Evolutionary conservation across 2,888 invertebrate species (phyloP), one percentile per base, ranked within the genome.

Genomic region (Caprella mutica): DNA sequence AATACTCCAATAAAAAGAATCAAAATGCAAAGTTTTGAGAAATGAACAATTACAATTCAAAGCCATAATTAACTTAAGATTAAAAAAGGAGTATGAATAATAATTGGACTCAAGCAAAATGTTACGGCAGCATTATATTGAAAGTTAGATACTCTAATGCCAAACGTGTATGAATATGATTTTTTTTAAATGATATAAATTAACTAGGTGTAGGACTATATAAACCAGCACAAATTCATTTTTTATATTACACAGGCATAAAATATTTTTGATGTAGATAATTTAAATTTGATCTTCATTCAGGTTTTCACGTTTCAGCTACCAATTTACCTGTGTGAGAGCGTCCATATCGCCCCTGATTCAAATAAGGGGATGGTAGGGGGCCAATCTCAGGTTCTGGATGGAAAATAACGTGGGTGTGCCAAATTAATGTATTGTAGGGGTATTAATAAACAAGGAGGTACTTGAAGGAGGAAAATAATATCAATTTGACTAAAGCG

Each of bases 341-440:
- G 48, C 17, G 30, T 27, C 48, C 48, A 48, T 48, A 48, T 48
- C 48, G 30, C n/a, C 48, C 48, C 27, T 27, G 30, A 19, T 27
- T 30, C 30, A 48, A 48, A 30, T 48, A 48, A 19, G 54, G 43
- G 43, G 30, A 54, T 26, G 54, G 42, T 30, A 54, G 29, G 30
- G 54, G 39, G 54, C 54, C 54, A 39, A 54, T 54, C 19, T 43
- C 54, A 26, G 54, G 54, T 24, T 54, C 54, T 54, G 54, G 43
- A 5, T 5, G 19, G 14, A 14, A 3, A 50, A 21, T n/a, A 17
- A 40, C 9, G 39, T 39, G 39, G 19, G 39, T 6, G 12, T 19
- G 6, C 17, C 2, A 39, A 3, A 39, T 19, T 39, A 3, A 3
- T 19, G 19, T 19, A 39, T 19, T 8, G 39, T 19, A 39, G 9